Evolutionary conservation across 2,113 vertebrate species (phyloP).

Genomic region (Psophia crepitans): DNA sequence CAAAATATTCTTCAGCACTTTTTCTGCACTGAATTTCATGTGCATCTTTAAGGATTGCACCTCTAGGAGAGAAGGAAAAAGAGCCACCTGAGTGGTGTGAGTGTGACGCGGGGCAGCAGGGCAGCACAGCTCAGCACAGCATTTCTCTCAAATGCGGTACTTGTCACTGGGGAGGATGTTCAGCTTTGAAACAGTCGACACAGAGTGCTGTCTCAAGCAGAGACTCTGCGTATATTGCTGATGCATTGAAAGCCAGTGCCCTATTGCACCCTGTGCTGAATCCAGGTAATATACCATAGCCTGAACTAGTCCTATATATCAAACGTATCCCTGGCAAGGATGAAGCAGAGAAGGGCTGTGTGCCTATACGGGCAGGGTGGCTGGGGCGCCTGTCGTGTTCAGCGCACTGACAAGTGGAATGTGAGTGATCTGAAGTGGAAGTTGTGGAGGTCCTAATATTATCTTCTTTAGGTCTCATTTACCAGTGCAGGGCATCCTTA

Average conservation of each 20-base stretch:
- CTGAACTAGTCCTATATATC: neutral
- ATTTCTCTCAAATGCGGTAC: rapidly evolving
- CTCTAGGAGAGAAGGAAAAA: neutral
- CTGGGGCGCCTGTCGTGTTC: neutral
- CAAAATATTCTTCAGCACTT: neutral
- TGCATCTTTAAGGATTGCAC: neutral
- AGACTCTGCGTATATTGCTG: neutral
- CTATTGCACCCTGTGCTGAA: neutral
- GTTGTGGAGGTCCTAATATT: neutral
- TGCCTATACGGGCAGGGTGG: neutral
- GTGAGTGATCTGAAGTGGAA: neutral
- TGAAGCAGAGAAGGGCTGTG: neutral
- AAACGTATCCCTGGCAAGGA: neutral
- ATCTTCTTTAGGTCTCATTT: neutral
- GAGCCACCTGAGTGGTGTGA: rapidly evolving
- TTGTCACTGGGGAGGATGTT: rapidly evolving
- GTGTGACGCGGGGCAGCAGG: rapidly evolving
- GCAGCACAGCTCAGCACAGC: neutral
- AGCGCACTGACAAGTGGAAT: neutral
- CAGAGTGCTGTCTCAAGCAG: neutral
- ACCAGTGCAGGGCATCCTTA: neutral
- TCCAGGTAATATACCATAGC: neutral
- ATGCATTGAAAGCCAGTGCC: neutral
- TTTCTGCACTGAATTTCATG: neutral
- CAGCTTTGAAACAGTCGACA: neutral